A percentile compares a stretch with the other conserved stretches of the same genome.
Conservation (phyloP, 2,888 invertebrate species). For the Theodoxus fluviatilis region DNA sequence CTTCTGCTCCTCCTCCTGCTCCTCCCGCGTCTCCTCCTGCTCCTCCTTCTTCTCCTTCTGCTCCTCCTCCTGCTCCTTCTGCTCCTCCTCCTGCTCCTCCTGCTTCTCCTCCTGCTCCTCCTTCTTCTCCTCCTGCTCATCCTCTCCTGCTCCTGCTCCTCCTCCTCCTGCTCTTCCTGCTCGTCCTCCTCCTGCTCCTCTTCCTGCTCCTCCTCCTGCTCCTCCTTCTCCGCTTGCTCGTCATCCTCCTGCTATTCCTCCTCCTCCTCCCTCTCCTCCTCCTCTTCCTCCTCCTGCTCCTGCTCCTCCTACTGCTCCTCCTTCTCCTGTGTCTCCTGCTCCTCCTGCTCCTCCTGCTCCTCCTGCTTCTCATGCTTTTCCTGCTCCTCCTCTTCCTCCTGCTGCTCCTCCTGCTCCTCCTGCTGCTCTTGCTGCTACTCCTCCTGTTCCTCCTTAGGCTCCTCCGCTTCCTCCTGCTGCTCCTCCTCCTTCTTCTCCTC, state of each 20-base stretch:
- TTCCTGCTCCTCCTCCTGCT: neutral
- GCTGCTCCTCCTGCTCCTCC: neutral
- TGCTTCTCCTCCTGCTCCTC: neutral
- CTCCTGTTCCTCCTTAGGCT: too few species aligned
- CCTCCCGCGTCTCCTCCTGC: neutral
- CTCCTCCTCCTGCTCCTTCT: neutral
- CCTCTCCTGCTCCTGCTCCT: neutral
- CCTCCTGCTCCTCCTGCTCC: too few species aligned
- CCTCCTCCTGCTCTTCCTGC: neutral
- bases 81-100: neutral
- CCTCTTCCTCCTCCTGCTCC: neutral
- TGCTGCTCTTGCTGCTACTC: too few species aligned
- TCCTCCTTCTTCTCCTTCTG: neutral
- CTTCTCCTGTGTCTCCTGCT: too few species aligned
- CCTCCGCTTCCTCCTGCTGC: too few species aligned
- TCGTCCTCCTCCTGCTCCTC: neutral
- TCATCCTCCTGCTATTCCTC: neutral
- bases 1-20: neutral
- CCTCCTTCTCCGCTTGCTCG: neutral
- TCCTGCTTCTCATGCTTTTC: neutral
- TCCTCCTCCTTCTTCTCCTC: neutral
- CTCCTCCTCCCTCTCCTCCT: neutral
- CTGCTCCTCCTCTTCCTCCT: neutral
- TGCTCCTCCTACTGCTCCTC: slow-evolving; percentile 4
- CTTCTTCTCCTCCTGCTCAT: neutral